Evolutionary conservation across 2,797 vertebrate species (phyloP).

Genomic region (Cynopterus sphinx): DNA sequence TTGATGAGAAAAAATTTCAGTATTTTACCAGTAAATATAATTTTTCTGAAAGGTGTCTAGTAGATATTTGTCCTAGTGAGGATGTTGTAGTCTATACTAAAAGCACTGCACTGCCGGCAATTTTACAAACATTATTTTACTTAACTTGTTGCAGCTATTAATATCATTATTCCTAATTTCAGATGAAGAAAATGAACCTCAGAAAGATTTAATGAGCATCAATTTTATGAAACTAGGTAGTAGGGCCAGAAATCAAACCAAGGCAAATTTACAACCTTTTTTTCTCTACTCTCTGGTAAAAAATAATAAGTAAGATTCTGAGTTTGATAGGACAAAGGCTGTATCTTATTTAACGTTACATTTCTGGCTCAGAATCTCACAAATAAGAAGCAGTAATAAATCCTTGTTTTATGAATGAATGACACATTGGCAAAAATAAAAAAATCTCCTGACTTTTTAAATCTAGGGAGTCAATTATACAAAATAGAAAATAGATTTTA

Average conservation of each 20-base stretch:
- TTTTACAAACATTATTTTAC: not conserved
- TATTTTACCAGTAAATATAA: not conserved
- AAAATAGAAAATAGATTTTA: slow-evolving; percentile 41
- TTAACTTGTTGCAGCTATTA: not conserved
- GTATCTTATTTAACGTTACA: not conserved
- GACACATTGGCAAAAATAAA: not conserved
- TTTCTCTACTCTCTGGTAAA: not conserved
- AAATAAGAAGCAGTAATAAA: not conserved
- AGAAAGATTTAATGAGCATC: not conserved
- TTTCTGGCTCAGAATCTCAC: not conserved
- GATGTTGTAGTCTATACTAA: not conserved
- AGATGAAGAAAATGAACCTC: not conserved
- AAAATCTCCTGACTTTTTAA: not conserved
- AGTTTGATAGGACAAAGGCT: not conserved
- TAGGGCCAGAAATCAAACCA: not conserved
- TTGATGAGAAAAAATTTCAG: not conserved
- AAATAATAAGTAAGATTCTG: not conserved
- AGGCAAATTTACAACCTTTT: not conserved
- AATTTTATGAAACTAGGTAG: not conserved
- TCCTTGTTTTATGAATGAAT: not conserved
- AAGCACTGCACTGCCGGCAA: not conserved
- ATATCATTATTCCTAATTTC: not conserved
- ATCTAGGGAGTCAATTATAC: not conserved
- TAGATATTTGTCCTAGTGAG: not conserved
- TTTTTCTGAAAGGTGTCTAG: not conserved